Evolutionary conservation across 2,888 invertebrate species (phyloP).

Genomic region (Kuschelorhynchus macadamiae): DNA sequence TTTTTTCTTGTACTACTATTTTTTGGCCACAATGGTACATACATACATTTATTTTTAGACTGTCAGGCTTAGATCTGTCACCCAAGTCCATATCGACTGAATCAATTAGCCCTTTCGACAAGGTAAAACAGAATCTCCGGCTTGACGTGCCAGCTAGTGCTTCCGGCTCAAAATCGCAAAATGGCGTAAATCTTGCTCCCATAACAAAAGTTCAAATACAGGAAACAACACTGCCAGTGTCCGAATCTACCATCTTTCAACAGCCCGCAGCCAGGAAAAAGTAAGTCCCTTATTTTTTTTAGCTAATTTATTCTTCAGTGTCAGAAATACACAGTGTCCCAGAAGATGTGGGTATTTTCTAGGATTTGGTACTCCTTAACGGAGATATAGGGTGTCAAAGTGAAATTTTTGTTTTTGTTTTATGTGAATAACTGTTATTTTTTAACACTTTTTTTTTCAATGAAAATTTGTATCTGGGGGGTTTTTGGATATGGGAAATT

Average conservation of each 20-base stretch:
- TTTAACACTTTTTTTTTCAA: too few relatives aligned
- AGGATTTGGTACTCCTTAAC: too few relatives aligned
- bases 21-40: too few relatives aligned
- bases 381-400: too few relatives aligned
- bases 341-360: too few relatives aligned
- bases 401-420: too few relatives aligned
- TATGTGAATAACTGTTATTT: too few relatives aligned
- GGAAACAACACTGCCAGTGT: conserved; percentile 59
- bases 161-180: conserved; percentile 57
- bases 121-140: conserved; percentile 63
- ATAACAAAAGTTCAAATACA: conserved; percentile 59
- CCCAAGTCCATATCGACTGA: conserved; percentile 60
- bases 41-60: conserved; percentile 59
- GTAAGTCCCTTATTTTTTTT: conserved; percentile 54
- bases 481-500: too few relatives aligned
- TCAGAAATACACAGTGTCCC: too few relatives aligned
- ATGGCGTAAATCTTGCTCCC: conserved; percentile 56
- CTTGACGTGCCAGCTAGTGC: conserved; percentile 51
- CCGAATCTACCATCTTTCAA: conserved; percentile 62
- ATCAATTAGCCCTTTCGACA: conserved; percentile 61
- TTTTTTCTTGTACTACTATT: too few relatives aligned
- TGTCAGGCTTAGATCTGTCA: conserved; percentile 64
- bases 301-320: conserved; percentile 18
- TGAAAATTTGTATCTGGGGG: too few relatives aligned
- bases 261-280: conserved; percentile 62